Base-by-base conservation (phyloP, 1,140 invertebrate genomes). In the Dreissena rostriformis region DNA sequence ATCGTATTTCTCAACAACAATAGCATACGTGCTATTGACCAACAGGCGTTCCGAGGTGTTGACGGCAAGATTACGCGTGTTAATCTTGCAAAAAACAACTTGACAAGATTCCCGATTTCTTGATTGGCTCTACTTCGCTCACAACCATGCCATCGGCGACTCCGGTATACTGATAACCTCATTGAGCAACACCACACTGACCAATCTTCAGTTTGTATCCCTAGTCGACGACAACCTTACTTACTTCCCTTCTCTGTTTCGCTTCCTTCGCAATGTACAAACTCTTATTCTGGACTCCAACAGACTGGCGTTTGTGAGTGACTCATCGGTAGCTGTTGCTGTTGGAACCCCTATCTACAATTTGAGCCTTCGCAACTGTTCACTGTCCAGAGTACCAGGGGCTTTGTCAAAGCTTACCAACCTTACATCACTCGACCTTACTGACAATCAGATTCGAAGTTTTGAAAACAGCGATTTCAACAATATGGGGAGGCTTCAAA, bases 401-500 rank as follows among this genome's bases (percentile, higher is more conserved):
- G 73, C 82, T 12, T 29, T 84, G 12, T 84, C 74, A 11, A 72
- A 78, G 26, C 39, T 84, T 17, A 84, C 74, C 4, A 77, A 84
- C 51, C 74, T 84, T 17, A 63, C 65, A 5, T 63, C n/a, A 29
- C 53, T 84, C 66, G 61, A 84, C 39, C 22, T 84, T n/a, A 39
- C 82, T 0, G 68, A 84, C 15, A 84, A 77, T 52, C 10, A 84
- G 15, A 78, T 84, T 53, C 65, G 63, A 49, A 84, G 74, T 28
- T 78, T 84, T 72, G 82, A 84, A n/a, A 77, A 71, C 28, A 78
- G 68, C 52, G 82, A 84, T 57, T 84, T 84, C 63, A 55, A 61
- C 22, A 78, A 78, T 39, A 72, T 84, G 73, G 52, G 12, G 0
- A 57, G 71, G 11, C 67, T 84, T 11, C 8, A n/a, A 29, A 65